phyloP scores from a whole-genome alignment of 2,113 vertebrate species.

The Rhynchomys soricoides region DNA sequence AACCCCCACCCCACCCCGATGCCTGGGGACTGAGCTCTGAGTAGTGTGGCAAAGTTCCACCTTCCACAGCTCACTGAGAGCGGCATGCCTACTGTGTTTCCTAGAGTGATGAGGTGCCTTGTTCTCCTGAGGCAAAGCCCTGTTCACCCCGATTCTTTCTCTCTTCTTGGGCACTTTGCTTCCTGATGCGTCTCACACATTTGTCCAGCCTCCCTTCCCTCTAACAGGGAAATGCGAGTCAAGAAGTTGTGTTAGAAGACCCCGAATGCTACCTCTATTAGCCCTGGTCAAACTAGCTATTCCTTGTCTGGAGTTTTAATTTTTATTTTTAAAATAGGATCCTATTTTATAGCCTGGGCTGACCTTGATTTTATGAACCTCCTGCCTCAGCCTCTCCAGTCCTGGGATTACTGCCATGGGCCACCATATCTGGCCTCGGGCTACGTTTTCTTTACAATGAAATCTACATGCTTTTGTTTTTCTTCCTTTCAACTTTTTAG shows the following conservation, averaged over 20 bases:
- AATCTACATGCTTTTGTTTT: neutral
- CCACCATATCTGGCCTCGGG: neutral
- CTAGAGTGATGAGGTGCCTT: neutral
- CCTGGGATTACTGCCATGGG: neutral
- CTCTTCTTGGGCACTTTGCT: neutral
- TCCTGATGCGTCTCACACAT: neutral
- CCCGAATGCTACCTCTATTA: neutral
- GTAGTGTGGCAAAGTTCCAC: neutral
- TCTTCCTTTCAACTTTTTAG: conserved; percentile 82
- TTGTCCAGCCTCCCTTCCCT: conserved; percentile 32
- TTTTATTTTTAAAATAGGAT: neutral
- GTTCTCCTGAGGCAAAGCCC: neutral
- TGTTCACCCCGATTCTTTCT: neutral
- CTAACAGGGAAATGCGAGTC: neutral
- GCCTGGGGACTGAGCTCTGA: neutral
- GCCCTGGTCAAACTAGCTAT: neutral
- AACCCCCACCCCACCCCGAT: neutral
- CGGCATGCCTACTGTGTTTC: neutral
- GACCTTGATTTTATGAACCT: neutral
- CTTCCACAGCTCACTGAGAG: neutral
- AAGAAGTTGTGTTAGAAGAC: neutral
- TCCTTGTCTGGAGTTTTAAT: neutral
- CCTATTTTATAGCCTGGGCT: neutral
- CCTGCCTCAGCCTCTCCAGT: neutral
- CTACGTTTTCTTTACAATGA: conserved; percentile 11